Evolutionary conservation across 2,888 invertebrate species (phyloP).

Genomic region (Rugalucina vietnamica): DNA sequence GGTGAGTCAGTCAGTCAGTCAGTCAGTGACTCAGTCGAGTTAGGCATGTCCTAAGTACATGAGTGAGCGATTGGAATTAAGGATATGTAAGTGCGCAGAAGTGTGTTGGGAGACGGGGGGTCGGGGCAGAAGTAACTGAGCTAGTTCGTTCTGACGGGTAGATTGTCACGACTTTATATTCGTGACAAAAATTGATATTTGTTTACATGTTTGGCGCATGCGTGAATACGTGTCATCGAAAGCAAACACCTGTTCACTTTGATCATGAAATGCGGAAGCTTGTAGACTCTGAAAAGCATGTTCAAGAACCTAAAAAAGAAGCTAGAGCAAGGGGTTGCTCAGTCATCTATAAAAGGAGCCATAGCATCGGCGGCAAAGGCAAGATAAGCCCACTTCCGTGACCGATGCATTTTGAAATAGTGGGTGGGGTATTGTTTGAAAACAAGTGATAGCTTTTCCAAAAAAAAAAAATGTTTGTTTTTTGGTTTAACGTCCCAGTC

Average conservation of each 20-base stretch:
- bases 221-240: background rate
- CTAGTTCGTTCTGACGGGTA: too few species aligned
- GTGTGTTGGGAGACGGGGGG: too few species aligned
- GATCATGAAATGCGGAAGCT: background rate
- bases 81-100: too few species aligned
- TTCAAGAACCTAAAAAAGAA: slow-evolving; percentile 78
- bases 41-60: too few species aligned
- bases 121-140: too few species aligned
- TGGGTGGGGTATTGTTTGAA: slow-evolving; percentile 22
- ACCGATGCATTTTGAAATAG: background rate
- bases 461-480: too few species aligned
- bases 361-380: slow-evolving; percentile 70
- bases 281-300: slow-evolving; percentile 56
- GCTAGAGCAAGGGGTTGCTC: slow-evolving; percentile 77
- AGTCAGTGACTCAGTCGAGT: too few species aligned
- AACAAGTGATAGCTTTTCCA: too few species aligned
- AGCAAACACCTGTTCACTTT: background rate
- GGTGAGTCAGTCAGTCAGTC: too few species aligned
- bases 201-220: background rate
- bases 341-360: slow-evolving; percentile 73
- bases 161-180: background rate
- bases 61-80: too few species aligned
- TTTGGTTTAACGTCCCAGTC: too few species aligned
- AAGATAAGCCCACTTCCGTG: background rate
- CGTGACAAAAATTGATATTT: background rate